phyloP scores from a whole-genome alignment of 1,140 invertebrate species.

The Brachionus manjavacas region DNA sequence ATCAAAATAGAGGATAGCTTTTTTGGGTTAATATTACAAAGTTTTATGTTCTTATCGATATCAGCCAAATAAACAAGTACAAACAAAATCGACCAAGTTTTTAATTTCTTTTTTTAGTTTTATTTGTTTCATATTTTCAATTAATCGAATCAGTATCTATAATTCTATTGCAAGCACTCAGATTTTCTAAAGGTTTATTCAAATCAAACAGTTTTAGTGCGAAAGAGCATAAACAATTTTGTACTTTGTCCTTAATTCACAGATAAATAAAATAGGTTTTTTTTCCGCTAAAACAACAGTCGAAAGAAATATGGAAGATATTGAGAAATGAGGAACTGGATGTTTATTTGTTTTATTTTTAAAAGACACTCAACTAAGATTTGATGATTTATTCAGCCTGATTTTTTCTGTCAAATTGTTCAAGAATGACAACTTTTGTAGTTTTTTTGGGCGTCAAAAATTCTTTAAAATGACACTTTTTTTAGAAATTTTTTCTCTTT shows the following conservation, averaged over 20 bases:
- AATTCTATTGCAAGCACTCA: not conserved
- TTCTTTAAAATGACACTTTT: too few relatives aligned
- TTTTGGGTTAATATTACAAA: not conserved
- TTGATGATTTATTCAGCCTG: too few relatives aligned
- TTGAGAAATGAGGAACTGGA: not conserved
- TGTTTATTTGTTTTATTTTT: not conserved
- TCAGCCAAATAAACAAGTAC: not conserved
- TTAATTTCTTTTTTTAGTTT: not conserved
- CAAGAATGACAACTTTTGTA: not conserved
- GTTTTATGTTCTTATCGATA: not conserved
- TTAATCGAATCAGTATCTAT: not conserved
- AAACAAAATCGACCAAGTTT: not conserved
- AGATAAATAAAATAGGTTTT: not conserved
- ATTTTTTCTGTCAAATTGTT: not conserved
- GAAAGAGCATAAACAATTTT: not conserved
- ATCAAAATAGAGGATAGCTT: not conserved
- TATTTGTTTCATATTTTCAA: constrained; percentile 1
- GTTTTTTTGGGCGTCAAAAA: too few relatives aligned
- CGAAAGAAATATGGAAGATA: not conserved
- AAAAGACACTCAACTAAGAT: too few relatives aligned
- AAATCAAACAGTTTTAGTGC: not conserved
- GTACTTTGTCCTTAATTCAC: not conserved
- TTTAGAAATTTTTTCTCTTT: too few relatives aligned
- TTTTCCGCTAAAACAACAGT: not conserved
- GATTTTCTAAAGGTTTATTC: not conserved